phyloP scores from a whole-genome alignment of 1,140 invertebrate genomes.

The Papilio glaucus region DNA sequence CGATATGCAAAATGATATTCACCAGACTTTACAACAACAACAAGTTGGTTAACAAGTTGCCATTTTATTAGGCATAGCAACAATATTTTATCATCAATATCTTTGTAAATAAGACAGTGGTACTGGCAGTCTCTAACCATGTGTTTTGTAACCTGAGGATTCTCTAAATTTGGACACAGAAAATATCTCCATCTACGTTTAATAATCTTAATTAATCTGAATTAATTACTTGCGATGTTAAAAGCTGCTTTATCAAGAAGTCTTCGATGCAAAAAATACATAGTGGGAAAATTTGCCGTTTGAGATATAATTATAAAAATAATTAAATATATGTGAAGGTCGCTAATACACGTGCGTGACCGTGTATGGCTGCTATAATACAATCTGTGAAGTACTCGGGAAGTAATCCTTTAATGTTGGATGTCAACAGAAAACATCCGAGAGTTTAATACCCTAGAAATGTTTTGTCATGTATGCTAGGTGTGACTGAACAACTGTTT shows the following conservation, averaged over 20 bases:
- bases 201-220: neutral
- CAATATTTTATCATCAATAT: neutral
- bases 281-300: conserved; percentile 14
- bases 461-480: too few species aligned
- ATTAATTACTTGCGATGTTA: neutral
- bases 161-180: neutral
- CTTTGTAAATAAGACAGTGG: neutral
- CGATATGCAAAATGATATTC: neutral
- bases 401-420: neutral
- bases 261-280: neutral
- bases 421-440: neutral
- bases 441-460: too few species aligned
- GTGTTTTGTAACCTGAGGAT: neutral
- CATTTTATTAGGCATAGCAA: neutral
- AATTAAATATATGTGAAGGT: conserved; percentile 9
- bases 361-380: neutral
- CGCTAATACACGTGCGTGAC: neutral
- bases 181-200: neutral
- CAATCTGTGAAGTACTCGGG: neutral
- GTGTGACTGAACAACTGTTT: too few species aligned
- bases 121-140: neutral
- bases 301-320: conserved; percentile 11
- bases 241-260: neutral
- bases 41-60: conserved; percentile 1
- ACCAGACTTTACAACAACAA: too few species aligned